Conservation (phyloP, 2,797 vertebrate species). For the Ctenopoma multispine region DNA sequence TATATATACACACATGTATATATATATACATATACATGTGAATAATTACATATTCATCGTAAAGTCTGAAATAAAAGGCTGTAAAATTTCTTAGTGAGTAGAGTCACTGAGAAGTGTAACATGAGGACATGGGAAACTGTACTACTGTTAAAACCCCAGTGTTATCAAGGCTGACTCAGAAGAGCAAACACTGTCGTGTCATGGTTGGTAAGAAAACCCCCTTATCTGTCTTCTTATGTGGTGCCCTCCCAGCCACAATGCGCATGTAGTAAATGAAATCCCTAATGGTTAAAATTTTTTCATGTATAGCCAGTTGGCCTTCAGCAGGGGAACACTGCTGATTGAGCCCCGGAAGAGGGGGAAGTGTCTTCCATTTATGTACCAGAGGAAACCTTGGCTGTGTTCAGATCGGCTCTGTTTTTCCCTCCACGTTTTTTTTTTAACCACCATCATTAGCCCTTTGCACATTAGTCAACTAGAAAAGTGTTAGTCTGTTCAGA, state of each 20-base stretch:
- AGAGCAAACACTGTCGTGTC: slow-evolving; percentile 12
- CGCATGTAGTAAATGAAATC: not conserved
- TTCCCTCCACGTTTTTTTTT: slow-evolving; percentile 3
- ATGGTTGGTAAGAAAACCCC: not conserved
- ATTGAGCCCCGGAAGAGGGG: not conserved
- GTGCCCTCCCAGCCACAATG: not conserved
- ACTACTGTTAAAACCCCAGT: slow-evolving; percentile 5
- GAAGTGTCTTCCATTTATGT: not conserved
- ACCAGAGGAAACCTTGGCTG: slow-evolving; percentile 3
- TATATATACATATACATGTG: not conserved
- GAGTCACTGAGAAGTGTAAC: slow-evolving; percentile 20
- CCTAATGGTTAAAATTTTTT: not conserved
- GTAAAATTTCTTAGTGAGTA: slow-evolving; percentile 18
- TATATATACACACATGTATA: too few species aligned
- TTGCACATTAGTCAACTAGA: not conserved
- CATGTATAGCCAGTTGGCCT: not conserved
- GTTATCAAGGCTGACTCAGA: not conserved
- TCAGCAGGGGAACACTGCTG: slow-evolving; percentile 48
- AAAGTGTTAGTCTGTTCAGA: not conserved
- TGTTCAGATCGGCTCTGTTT: slow-evolving; percentile 14
- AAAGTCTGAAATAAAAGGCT: slow-evolving; percentile 10
- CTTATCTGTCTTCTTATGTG: not conserved
- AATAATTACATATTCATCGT: slow-evolving; percentile 28
- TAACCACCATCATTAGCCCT: not conserved
- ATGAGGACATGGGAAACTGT: slow-evolving; percentile 21